Conservation (phyloP, 1,140 invertebrate genomes). For the Charaxes varanes region DNA sequence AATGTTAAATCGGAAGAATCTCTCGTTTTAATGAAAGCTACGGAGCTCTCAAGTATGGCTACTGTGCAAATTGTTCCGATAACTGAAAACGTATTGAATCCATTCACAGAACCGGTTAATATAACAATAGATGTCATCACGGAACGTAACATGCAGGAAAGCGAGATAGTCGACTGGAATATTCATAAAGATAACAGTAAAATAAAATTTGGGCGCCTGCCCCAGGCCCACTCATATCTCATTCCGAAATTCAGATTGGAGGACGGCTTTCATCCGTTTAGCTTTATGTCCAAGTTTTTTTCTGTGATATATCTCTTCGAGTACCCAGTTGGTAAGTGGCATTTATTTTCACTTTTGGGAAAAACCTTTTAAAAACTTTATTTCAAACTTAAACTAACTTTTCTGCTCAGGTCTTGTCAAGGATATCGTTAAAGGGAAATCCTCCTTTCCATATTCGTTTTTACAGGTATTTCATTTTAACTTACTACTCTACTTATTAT, state of each 20-base stretch:
- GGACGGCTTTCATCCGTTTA: constrained; percentile 58
- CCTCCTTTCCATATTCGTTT: constrained; percentile 62
- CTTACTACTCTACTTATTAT: background rate
- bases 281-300: constrained; percentile 62
- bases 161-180: constrained; percentile 47
- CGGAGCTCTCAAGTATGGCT: constrained; percentile 3
- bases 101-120: constrained; percentile 26
- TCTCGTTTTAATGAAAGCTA: background rate
- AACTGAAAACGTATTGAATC: constrained; percentile 45
- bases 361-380: too few species aligned
- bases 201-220: constrained; percentile 62
- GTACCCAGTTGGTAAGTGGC: constrained; percentile 64
- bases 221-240: constrained; percentile 61
- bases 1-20: constrained; percentile 4
- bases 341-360: too few species aligned
- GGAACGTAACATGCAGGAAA: constrained; percentile 47
- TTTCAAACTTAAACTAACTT: constrained; percentile 8
- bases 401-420: constrained; percentile 53
- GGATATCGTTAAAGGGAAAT: constrained; percentile 58
- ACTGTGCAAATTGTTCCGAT: constrained; percentile 43
- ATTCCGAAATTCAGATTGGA: constrained; percentile 60
- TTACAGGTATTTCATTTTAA: constrained; percentile 42
- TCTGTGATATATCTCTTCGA: constrained; percentile 60
- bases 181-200: constrained; percentile 49
- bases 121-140: constrained; percentile 37